These are phyloP conservation scores for Darevskia nairensis DNA, from an alignment of 2,797 vertebrate genomes.

Conservation along the genomic window DNA sequence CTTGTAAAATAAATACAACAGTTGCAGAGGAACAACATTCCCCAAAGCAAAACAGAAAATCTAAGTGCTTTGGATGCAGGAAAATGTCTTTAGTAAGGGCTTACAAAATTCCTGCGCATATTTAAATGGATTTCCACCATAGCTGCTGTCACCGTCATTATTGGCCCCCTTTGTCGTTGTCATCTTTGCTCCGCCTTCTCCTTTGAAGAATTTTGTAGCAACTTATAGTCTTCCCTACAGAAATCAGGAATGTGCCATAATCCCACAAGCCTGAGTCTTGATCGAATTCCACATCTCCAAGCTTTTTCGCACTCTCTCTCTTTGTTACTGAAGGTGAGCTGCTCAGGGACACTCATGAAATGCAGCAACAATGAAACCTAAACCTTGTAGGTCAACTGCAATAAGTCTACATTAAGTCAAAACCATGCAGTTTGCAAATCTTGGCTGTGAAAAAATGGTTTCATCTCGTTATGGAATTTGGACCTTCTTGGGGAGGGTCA, in stretches of 20 bases:
- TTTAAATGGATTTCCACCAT: not conserved
- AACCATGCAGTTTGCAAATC: not conserved
- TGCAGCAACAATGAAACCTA: not conserved
- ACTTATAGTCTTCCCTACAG: not conserved
- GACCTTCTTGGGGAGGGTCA: no score
- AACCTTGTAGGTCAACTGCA: not conserved
- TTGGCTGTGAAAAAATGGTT: not conserved
- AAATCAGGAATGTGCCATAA: not conserved
- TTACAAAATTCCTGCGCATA: not conserved
- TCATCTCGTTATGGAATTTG: not conserved
- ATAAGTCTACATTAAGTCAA: not conserved
- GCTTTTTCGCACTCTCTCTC: no score
- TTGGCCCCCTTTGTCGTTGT: not conserved
- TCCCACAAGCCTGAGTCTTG: not conserved
- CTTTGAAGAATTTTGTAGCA: not conserved
- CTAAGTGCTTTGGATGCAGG: conserved; percentile 10
- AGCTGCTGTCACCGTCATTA: not conserved
- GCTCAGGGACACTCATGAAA: not conserved
- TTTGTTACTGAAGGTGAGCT: no score
- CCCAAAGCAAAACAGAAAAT: conserved; percentile 36
- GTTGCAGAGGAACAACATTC: conserved; percentile 67
- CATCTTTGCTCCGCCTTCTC: rapidly evolving
- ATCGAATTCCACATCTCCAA: not conserved
- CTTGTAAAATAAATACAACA: conserved; percentile 77
- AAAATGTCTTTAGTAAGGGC: not conserved